A percentile compares a stretch with the other conserved stretches of the same genome.
phyloP scores from a whole-genome alignment of 2,113 vertebrate species.

The Hydrochoerus hydrochaeris region DNA sequence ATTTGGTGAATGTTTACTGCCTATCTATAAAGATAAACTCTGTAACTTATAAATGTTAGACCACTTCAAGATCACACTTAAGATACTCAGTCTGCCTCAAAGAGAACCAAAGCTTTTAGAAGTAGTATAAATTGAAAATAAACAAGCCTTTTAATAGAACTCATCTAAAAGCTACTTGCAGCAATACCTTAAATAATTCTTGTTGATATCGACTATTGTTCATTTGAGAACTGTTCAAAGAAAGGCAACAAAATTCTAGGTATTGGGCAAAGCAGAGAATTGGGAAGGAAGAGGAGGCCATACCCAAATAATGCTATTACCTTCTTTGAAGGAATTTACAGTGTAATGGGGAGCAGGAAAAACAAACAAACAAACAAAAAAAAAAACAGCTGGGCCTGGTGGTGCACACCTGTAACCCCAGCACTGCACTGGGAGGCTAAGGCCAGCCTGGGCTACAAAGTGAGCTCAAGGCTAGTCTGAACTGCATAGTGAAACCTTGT shows the following conservation, averaged over 20 bases:
- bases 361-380: too few species aligned
- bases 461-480: not conserved
- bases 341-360: not conserved
- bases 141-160: not conserved
- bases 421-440: not conserved
- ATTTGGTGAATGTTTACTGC: not conserved
- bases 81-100: not conserved
- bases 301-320: not conserved
- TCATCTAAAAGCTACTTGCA: not conserved
- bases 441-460: not conserved
- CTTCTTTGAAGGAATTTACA: constrained; percentile 8
- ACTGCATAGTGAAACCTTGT: not conserved
- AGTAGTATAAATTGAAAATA: not conserved
- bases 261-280: not conserved
- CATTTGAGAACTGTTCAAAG: not conserved
- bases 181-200: not conserved
- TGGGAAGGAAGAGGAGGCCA: not conserved
- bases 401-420: not conserved
- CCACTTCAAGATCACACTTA: not conserved
- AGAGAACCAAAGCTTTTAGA: not conserved
- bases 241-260: not conserved
- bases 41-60: not conserved
- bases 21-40: not conserved
- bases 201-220: not conserved
- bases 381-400: not conserved